Base-by-base conservation (phyloP, 2,888 invertebrate species). In the Dioctria linearis region DNA sequence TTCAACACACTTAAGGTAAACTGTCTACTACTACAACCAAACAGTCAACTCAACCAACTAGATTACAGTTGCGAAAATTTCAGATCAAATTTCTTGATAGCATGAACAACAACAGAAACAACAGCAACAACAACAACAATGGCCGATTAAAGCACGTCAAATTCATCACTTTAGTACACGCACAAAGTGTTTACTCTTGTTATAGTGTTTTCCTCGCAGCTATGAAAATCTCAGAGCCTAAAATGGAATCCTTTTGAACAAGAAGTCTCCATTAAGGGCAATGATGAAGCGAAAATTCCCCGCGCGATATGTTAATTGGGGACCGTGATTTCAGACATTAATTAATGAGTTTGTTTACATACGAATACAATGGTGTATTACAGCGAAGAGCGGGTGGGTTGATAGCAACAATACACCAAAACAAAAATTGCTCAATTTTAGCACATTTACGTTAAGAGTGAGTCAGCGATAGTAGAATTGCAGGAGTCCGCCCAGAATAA, bases 311-410 rank as follows among this genome's bases (percentile, higher is more conserved):
- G 81, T 82, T 82, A 82, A 82, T 81, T 80, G 80, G 66, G 73
- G 81, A 39, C 82, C 81, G 82, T 82, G 82, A 82, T 82, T 82
- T 81, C 80, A 79, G 82, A 82, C 82, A 82, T 82, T 82, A 82
- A 82, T 82, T 82, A 82, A 82, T 82, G 82, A 78, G 80, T 81
- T 82, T 81, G 81, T 81, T 82, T 82, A 81, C 81, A 80, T 80
- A 57, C 49, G 39, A 39, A n/a, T 76, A 79, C 75, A 82, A 76
- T 76, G 49, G 76, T 42, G 59, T 25, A 2, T 25, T 25, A 25
- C 25, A 25, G 42, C 42, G 49, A 42, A 43, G 59, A 59, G 25
- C 59, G 43, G 59, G 25, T 43, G 43, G 43, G 13, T 25, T 43
- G 59, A 59, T 42, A 40, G 25, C 57, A 75, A 59, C 57, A 57